phyloP scores from a whole-genome alignment of 2,797 vertebrate genomes.

The Loriculus beryllinus region DNA sequence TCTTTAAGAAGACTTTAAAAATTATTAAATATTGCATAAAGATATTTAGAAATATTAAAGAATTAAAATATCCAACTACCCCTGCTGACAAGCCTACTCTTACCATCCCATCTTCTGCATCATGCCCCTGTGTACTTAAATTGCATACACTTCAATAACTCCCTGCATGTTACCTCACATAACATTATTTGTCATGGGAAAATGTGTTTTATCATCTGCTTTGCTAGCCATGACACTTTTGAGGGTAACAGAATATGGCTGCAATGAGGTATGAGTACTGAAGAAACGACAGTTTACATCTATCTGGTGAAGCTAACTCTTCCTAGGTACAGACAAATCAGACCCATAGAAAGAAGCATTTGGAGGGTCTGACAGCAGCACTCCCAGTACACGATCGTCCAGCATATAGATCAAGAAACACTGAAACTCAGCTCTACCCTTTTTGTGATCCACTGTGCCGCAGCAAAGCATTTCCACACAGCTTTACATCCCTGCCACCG shows the following conservation, averaged over 20 bases:
- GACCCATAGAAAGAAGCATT: neutral
- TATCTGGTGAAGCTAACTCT: neutral
- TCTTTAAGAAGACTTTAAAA: neutral
- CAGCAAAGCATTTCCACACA: neutral
- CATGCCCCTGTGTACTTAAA: neutral
- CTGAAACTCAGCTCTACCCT: too few species aligned
- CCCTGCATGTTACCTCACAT: neutral
- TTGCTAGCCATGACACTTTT: neutral
- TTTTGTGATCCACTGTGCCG: neutral
- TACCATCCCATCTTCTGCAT: neutral
- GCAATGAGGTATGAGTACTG: neutral
- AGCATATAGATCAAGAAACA: accelerated
- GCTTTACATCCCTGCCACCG: accelerated
- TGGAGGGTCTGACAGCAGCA: neutral
- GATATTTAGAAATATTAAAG: neutral
- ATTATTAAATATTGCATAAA: neutral
- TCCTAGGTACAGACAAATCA: neutral
- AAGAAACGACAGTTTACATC: neutral
- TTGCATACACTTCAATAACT: accelerated
- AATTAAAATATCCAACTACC: neutral
- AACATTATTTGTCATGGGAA: neutral
- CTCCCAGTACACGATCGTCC: accelerated
- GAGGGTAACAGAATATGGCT: neutral
- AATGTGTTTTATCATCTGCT: neutral
- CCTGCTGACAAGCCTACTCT: accelerated